Base-by-base conservation (phyloP, 2,797 vertebrate genomes). In the Eleutherodactylus coqui region DNA sequence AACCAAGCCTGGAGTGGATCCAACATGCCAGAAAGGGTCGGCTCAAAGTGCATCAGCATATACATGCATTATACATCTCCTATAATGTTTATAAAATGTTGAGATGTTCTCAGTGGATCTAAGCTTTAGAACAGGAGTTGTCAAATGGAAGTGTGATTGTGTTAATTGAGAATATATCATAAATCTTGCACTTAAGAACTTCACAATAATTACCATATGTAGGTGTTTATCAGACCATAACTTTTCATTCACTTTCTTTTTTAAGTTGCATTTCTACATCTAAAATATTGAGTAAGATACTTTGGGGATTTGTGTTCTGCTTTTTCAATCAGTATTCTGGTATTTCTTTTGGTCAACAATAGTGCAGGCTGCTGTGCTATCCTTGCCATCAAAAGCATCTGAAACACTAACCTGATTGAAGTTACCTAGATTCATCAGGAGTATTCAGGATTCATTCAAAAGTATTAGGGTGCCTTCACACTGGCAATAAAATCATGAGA, bases 201-300 rank as follows among this genome's bases (percentile, higher is more conserved):
- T 72, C 43, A 3, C 13, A 41, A 73, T 73, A 43, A 73, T 73
- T 73, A 13, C 24, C 69, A 45, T 6, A 73, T 73, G n/a, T 73
- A 14, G 41, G 4, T 73, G 11, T 9, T 73, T 73, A 45, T 45
- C 41, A 73, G 69, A 73, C 38, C 41, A 27, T 70, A 19, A 6
- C 60, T 60, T 7, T 49, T 49, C 47, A 1, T 27, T 11, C 2
- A 11, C 9, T 1, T 24, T n/a, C n/a, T n/a, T n/a, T n/a, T n/a
- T n/a, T n/a, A n/a, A n/a, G n/a, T n/a, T n/a, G n/a, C 21, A 55
- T 55, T 55, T 55, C 2, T 55, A n/a, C 24, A 55, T 21, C 49
- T 53, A 53, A 53, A 53, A 53, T 21, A 53, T 43, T 43, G 10
- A n/a, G n/a, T n/a, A n/a, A n/a, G n/a, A n/a, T n/a, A n/a, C 43